Percentiles rank a stretch among this genome's conserved stretches.
Conservation (phyloP, 1,140 invertebrate genomes). For the Orius insidiosus region DNA sequence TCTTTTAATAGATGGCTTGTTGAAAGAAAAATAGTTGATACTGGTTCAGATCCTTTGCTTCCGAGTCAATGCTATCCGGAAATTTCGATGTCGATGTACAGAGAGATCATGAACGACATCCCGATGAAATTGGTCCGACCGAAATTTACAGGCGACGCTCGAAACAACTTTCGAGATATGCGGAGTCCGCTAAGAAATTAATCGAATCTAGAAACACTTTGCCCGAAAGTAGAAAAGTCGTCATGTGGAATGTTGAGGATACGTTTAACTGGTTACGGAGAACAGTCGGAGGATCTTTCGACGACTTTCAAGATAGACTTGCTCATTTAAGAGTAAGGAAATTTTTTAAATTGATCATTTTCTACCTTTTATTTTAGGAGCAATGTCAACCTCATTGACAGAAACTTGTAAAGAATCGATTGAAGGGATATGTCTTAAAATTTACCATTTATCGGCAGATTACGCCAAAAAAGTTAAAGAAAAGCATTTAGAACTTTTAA, state of each 20-base stretch:
- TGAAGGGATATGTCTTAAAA: slow-evolving; percentile 88
- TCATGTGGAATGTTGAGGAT: slow-evolving; percentile 97
- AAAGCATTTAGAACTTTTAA: slow-evolving; percentile 66
- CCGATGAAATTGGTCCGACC: slow-evolving; percentile 88
- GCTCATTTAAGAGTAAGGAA: slow-evolving; percentile 42
- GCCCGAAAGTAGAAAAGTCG: slow-evolving; percentile 87
- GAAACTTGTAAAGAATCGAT: slow-evolving; percentile 87
- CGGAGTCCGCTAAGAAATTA: slow-evolving; percentile 91
- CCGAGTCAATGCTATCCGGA: slow-evolving; percentile 83
- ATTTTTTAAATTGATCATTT: slow-evolving; percentile 1
- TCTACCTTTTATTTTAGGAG: slow-evolving; percentile 38
- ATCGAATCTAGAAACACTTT: slow-evolving; percentile 58
- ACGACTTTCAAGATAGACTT: slow-evolving; percentile 79
- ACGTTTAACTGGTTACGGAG: slow-evolving; percentile 88
- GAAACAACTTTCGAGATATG: slow-evolving; percentile 92
- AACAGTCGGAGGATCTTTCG: slow-evolving; percentile 88
- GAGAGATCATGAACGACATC: slow-evolving; percentile 97
- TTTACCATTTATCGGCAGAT: slow-evolving; percentile 80
- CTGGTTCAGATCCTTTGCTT: slow-evolving; percentile 69
- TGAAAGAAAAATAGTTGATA: slow-evolving; percentile 84
- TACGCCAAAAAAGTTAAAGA: slow-evolving; percentile 81
- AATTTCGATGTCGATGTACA: slow-evolving; percentile 86
- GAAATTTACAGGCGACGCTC: slow-evolving; percentile 86
- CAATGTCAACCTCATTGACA: slow-evolving; percentile 89
- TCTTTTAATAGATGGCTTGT: slow-evolving; percentile 96